These are phyloP conservation scores for Lepidonotus clava DNA, from an alignment of 2,888 invertebrate genomes.

Conservation along the genomic window DNA sequence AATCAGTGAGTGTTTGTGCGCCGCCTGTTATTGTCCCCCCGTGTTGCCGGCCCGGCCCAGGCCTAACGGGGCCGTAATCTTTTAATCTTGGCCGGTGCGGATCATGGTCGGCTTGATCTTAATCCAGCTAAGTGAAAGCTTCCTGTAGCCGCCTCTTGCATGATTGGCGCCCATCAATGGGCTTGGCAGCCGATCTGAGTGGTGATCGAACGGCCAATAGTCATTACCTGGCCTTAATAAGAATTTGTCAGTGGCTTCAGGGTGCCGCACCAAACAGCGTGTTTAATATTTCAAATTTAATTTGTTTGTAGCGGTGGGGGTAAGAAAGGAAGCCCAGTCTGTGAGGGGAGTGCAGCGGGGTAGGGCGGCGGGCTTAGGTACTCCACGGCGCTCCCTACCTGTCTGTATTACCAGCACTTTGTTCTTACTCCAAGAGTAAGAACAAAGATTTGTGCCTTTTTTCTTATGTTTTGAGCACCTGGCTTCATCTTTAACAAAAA, in stretches of 20 bases:
- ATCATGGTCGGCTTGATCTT: constrained; percentile 46
- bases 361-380: no score
- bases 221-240: constrained; percentile 46
- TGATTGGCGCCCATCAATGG: constrained; percentile 41
- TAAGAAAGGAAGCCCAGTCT: constrained; percentile 24
- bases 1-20: background rate
- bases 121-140: constrained; percentile 50
- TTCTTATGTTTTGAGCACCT: no score
- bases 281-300: constrained; percentile 54
- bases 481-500: no score
- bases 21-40: no score
- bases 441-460: no score
- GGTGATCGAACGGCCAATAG: constrained; percentile 35
- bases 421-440: no score
- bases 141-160: constrained; percentile 4
- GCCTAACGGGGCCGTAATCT: constrained; percentile 28
- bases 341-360: background rate
- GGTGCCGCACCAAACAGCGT: constrained; percentile 41
- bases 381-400: no score
- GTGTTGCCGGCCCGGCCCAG: no score
- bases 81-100: background rate
- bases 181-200: constrained; percentile 8
- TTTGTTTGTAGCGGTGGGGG: constrained; percentile 40
- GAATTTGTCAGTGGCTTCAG: constrained; percentile 36
- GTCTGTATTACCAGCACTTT: no score